Evolutionary conservation across 2,113 vertebrate species (phyloP).

Genomic region (Caretta caretta): DNA sequence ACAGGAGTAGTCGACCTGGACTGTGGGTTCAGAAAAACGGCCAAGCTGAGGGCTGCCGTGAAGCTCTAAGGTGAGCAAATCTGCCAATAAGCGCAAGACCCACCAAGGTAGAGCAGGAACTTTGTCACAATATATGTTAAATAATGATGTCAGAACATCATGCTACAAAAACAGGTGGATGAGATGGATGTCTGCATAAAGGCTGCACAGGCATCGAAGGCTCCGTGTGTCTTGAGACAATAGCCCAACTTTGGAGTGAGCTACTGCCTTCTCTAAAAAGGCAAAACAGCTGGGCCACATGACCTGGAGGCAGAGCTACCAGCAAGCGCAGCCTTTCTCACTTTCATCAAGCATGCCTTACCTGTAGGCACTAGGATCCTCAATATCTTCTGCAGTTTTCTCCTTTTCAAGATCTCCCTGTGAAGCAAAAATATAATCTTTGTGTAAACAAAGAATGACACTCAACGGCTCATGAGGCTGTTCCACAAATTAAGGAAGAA

Average conservation of each 20-base stretch:
- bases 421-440: constrained; percentile 15
- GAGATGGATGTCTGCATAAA: not conserved
- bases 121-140: not conserved
- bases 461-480: not conserved
- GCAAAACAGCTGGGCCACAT: not conserved
- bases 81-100: no score
- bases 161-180: not conserved
- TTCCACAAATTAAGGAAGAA: not conserved
- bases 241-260: not conserved
- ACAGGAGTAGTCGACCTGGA: no score
- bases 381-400: constrained; percentile 84
- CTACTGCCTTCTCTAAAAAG: not conserved
- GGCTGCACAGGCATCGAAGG: not conserved
- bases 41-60: no score
- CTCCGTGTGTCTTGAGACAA: not conserved
- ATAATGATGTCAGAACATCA: not conserved
- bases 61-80: no score
- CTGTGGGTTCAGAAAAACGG: no score
- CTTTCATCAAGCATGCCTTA: constrained; percentile 62
- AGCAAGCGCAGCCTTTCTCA: not conserved
- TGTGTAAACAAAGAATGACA: constrained; percentile 26
- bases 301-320: not conserved
- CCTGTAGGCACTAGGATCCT: constrained; percentile 88
- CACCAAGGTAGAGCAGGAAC: no score
- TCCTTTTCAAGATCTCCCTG: constrained; percentile 84